Evolutionary conservation across 2,797 vertebrate species (phyloP), one percentile per base, ranked within the genome.

Genomic region (Lycodopsis pacificus): DNA sequence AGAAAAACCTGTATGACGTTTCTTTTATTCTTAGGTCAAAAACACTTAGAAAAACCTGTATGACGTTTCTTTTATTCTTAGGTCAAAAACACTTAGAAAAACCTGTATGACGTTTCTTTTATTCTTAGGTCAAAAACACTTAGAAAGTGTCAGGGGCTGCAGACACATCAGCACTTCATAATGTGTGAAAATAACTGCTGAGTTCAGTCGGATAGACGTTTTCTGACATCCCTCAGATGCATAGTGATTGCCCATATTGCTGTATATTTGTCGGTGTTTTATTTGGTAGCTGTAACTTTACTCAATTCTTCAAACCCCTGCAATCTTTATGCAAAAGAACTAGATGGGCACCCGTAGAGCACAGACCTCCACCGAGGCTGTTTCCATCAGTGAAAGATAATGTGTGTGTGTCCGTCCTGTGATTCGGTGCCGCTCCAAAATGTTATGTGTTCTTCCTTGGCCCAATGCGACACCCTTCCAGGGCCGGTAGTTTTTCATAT

Each of bases 111-210:
- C n/a, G n/a, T n/a, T n/a, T n/a, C n/a, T n/a, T n/a, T n/a, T n/a
- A n/a, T n/a, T n/a, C n/a, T n/a, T n/a, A n/a, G n/a, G n/a, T n/a
- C n/a, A n/a, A n/a, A n/a, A n/a, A n/a, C n/a, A n/a, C n/a, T n/a
- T n/a, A n/a, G n/a, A n/a, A n/a, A n/a, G n/a, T n/a, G n/a, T n/a
- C n/a, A 22, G 62, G 46, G 46, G 62, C 65, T 65, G 59, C 76
- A 62, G 27, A 80, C 64, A 71, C 40, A 59, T 76, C 68, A 76
- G 32, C 79, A 67, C 77, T 79, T 83, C 51, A 46, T 81, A 81
- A 84, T 77, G 84, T 88, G 83, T 79, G 48, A 81, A 87, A 85
- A 63, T 85, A 69, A 68, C 72, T 40, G 22, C 7, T 57, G 51
- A 68, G 58, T 76, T 74, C 15, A 79, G 59, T 64, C 70, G n/a